Evolutionary conservation across 2,797 vertebrate genomes (phyloP).

Genomic region (Gymnocypris eckloni): DNA sequence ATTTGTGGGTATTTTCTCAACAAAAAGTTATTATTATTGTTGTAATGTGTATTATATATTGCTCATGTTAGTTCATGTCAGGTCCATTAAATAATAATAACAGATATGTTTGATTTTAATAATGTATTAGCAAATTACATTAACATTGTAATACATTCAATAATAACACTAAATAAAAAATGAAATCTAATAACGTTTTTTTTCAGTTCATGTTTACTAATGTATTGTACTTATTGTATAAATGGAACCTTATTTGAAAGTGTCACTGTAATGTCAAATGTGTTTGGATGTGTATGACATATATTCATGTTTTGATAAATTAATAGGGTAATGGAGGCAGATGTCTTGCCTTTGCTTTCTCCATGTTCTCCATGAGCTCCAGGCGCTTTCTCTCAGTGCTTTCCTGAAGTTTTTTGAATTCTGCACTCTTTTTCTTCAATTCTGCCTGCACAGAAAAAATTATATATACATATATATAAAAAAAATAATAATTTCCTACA

Average conservation of each 20-base stretch:
- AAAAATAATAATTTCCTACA: no score
- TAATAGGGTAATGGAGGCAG: neutral
- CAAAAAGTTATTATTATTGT: no score
- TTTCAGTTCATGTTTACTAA: neutral
- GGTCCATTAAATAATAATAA: no score
- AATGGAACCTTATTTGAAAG: neutral
- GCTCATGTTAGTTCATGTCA: no score
- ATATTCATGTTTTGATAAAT: no score
- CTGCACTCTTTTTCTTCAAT: slow-evolving; percentile 72
- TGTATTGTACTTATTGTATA: neutral
- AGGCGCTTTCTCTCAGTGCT: slow-evolving; percentile 70
- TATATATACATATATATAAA: neutral
- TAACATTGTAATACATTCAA: neutral
- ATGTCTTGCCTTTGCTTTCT: slow-evolving; percentile 71
- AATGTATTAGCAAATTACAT: neutral
- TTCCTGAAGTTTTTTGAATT: slow-evolving; percentile 73
- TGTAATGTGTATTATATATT: no score
- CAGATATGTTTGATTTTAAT: neutral
- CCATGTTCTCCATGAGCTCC: slow-evolving; percentile 74
- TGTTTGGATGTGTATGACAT: no score
- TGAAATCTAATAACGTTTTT: no score
- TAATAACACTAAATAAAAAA: no score
- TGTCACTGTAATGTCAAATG: neutral
- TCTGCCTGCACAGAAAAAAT: slow-evolving; percentile 62
- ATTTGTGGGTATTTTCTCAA: neutral